Percentiles rank a stretch among this genome's conserved stretches.
phyloP scores from a whole-genome alignment of 2,797 vertebrate genomes.

The Tapirus indicus region DNA sequence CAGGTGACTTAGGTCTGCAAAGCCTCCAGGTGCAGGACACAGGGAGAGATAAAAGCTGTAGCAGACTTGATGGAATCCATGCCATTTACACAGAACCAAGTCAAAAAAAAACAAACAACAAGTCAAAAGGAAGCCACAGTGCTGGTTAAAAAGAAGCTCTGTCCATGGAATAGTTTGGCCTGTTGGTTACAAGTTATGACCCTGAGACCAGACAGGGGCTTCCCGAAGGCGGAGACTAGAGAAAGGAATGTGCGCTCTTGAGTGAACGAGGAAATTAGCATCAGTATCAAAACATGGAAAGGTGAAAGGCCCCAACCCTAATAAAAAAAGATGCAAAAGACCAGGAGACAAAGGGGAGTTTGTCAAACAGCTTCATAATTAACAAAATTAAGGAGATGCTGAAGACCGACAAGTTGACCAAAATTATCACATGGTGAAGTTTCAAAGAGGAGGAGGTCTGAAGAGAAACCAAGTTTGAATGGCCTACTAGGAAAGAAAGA shows the following conservation, averaged over 20 bases:
- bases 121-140: not conserved
- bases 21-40: not conserved
- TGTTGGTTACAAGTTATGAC: not conserved
- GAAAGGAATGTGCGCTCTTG: not conserved
- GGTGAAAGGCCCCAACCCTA: not conserved
- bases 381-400: not conserved
- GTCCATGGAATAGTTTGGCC: not conserved
- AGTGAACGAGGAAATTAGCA: not conserved
- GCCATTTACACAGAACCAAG: not conserved
- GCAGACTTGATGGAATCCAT: not conserved
- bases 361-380: not conserved
- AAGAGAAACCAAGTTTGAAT: not conserved
- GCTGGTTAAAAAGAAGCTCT: too few relatives aligned
- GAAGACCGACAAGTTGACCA: not conserved
- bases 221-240: not conserved
- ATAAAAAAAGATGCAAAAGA: not conserved
- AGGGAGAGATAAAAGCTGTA: not conserved
- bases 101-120: not conserved
- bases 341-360: not conserved
- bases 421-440: not conserved
- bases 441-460: not conserved
- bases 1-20: not conserved
- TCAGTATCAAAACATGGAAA: not conserved
- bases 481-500: not conserved
- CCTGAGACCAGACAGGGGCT: not conserved